Evolutionary conservation across 2,113 vertebrate genomes (phyloP).

Genomic region (Rhombomys opimus): DNA sequence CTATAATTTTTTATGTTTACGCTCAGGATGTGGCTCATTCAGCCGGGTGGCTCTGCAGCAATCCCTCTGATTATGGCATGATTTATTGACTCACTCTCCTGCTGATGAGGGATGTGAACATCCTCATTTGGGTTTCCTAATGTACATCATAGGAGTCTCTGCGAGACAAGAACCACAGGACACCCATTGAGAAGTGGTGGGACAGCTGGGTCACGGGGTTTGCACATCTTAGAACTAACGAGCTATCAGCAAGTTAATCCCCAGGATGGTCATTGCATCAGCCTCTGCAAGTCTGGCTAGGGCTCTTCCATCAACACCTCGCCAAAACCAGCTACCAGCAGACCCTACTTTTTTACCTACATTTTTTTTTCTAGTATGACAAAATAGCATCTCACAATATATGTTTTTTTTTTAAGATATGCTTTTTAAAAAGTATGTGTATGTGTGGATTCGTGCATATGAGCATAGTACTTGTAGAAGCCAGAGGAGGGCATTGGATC

Average conservation of each 20-base stretch:
- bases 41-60: not conserved
- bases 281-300: not conserved
- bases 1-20: not conserved
- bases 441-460: no score
- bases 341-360: not conserved
- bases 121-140: not conserved
- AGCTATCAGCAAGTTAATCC: not conserved
- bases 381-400: not conserved
- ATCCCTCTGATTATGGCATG: not conserved
- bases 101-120: not conserved
- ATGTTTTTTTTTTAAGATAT: not conserved
- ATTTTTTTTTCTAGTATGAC: not conserved
- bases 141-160: not conserved
- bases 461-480: no score
- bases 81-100: not conserved
- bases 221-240: not conserved
- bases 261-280: not conserved
- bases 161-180: no score
- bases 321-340: not conserved
- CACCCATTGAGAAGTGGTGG: not conserved
- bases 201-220: not conserved
- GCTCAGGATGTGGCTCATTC: not conserved
- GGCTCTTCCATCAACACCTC: not conserved
- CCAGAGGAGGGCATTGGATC: not conserved
- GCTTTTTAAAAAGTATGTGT: not conserved